Evolutionary conservation across 2,113 vertebrate genomes (phyloP).

Genomic region (Cricetomys ansorgei): DNA sequence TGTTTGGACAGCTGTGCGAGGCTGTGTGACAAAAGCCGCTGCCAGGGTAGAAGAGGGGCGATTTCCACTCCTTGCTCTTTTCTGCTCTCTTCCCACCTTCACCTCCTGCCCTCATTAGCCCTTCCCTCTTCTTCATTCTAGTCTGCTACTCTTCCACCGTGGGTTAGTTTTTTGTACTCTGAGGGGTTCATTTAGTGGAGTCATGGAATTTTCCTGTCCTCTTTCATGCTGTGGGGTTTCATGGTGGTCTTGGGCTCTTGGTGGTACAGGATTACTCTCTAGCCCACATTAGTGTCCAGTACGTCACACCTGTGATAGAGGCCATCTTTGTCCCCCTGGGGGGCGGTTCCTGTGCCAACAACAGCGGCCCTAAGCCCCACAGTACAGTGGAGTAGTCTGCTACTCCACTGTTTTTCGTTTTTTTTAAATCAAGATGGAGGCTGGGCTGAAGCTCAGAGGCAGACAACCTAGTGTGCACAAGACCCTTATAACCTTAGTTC

Average conservation of each 20-base stretch:
- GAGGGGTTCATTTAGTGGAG: background rate
- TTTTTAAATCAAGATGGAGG: background rate
- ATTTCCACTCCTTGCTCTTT: background rate
- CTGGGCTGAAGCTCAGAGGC: background rate
- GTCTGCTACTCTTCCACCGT: background rate
- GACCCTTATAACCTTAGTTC: background rate
- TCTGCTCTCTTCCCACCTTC: background rate
- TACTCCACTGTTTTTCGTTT: background rate
- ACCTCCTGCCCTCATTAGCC: rapidly evolving
- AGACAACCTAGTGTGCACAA: background rate
- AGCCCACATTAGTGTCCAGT: background rate
- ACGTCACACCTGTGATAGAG: background rate
- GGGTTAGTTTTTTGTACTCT: background rate
- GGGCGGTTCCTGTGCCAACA: background rate
- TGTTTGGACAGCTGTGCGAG: background rate
- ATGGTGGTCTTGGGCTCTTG: background rate
- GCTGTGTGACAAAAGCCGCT: background rate
- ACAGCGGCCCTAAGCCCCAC: background rate
- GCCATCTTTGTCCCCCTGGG: background rate
- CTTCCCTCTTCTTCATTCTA: background rate
- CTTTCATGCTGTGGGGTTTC: background rate
- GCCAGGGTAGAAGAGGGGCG: background rate
- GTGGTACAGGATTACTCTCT: background rate
- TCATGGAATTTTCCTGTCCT: background rate
- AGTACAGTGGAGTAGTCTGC: background rate